Conservation (phyloP, 64 coral and sea anemone genomes). For the Porites australiensis region DNA sequence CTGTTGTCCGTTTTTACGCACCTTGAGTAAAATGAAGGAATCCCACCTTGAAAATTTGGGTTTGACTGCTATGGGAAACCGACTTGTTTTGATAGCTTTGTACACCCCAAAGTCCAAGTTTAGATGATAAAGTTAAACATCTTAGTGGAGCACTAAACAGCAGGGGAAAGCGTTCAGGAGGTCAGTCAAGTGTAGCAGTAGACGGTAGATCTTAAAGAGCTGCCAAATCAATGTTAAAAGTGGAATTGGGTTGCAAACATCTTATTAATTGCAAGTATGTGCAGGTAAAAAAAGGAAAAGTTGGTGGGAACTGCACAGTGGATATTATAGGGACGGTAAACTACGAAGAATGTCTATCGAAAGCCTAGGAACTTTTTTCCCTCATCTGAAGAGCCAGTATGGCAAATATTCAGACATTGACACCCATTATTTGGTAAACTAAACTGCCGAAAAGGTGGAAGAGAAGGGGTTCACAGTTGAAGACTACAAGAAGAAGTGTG, state of each 20-base stretch:
- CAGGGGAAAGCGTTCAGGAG: neutral
- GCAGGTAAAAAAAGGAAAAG: conserved; percentile 46
- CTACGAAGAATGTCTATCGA: conserved; percentile 40
- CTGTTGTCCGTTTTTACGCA: conserved; percentile 11
- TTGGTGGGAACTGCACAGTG: conserved; percentile 17
- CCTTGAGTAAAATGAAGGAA: conserved; percentile 8
- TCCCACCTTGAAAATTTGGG: conserved; percentile 18
- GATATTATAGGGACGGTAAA: conserved; percentile 9
- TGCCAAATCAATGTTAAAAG: conserved; percentile 25
- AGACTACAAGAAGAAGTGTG: neutral
- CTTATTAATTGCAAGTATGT: neutral
- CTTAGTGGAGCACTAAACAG: conserved; percentile 35
- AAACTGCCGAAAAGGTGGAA: no score
- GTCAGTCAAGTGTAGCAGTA: neutral
- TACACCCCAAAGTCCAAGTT: neutral
- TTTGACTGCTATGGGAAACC: conserved; percentile 31
- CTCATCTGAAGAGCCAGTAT: conserved; percentile 12
- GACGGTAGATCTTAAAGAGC: neutral
- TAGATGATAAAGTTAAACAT: conserved; percentile 8
- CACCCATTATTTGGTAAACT: no score
- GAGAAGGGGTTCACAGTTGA: no score
- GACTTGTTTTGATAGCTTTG: neutral
- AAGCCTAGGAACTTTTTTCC: conserved; percentile 49
- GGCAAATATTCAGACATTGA: neutral
- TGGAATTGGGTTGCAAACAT: conserved; percentile 50